Base-by-base conservation (phyloP, 2,797 vertebrate species). In the Sebastes umbrosus region DNA sequence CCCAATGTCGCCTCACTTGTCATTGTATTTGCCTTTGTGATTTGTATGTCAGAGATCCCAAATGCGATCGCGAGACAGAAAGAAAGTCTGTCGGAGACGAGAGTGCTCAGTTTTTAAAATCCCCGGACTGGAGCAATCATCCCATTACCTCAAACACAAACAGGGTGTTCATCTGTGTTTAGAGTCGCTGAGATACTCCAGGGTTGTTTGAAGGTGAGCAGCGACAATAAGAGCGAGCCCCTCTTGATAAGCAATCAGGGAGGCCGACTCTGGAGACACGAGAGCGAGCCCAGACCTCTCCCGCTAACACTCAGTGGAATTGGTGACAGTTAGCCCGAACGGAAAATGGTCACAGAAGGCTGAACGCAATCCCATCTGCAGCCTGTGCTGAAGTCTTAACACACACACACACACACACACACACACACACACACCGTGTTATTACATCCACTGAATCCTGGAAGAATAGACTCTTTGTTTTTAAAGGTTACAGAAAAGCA, bases 191-290 rank as follows among this genome's bases (percentile, higher is more conserved):
- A 77, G 65, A 22, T 3, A 27, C 83, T 75, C 11, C 1, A 24
- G 71, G 79, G 80, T 82, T 46, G 80, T 73, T 73, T 85, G 79
- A 83, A 90, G 86, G 84, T 79, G 85, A 86, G 73, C n/a, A 4
- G 57, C 60, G 12, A 81, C 77, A 74, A 77, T 75, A 75, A 82
- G 80, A 88, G 73, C 57, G 4, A 57, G 64, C 6, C 24, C 52
- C 77, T 79, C 80, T 60, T 79, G 75, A 85, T 84, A 76, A 80
- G 83, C 86, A 89, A 88, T 93, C 90, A 88, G 72, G 0, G 36
- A 50, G 59, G 50, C 46, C 6, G 32, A 73, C 85, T 75, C 79
- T 69, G 68, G 87, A 90, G 88, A 87, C 80, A 59, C 14, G 27
- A 11, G 70, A 80, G 70, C 80, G 12, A 55, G 64, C 75, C 70